Percentiles rank a stretch among this genome's conserved stretches.
phyloP scores from a whole-genome alignment of 2,113 vertebrate genomes.

The Coptodon rendalli region DNA sequence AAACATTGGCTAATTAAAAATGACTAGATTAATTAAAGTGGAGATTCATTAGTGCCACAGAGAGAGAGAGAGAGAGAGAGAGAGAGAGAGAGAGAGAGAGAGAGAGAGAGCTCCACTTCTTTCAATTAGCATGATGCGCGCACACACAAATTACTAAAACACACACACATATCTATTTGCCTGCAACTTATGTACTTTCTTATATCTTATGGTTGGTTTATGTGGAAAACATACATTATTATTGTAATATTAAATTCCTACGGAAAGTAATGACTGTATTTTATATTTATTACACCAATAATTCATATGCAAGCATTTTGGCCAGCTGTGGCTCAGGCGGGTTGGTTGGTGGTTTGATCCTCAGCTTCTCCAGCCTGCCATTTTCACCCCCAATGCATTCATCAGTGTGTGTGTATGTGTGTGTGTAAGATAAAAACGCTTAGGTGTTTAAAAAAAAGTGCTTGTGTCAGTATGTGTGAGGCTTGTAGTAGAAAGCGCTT shows the following conservation, averaged over 20 bases:
- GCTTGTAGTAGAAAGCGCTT: neutral
- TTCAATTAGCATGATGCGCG: conserved; percentile 36
- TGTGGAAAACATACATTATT: neutral
- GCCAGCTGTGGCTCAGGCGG: neutral
- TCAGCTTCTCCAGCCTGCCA: neutral
- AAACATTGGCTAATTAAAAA: conserved; percentile 68
- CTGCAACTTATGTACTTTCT: neutral
- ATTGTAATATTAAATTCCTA: neutral
- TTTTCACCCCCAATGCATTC: neutral
- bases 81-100: neutral
- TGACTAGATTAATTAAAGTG: conserved; percentile 66
- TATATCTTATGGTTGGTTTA: neutral
- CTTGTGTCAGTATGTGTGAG: neutral
- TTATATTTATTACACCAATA: neutral
- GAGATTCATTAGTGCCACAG: conserved; percentile 50
- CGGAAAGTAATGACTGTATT: neutral
- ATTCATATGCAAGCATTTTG: neutral
- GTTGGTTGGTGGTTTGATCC: neutral
- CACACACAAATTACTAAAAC: neutral
- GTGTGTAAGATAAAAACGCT: neutral
- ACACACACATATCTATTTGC: neutral
- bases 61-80: neutral
- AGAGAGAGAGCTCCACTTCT: neutral
- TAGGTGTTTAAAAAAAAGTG: neutral
- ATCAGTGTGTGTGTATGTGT: neutral